Evolutionary conservation across 2,113 vertebrate species (phyloP).

Genomic region (Microtus ochrogaster): DNA sequence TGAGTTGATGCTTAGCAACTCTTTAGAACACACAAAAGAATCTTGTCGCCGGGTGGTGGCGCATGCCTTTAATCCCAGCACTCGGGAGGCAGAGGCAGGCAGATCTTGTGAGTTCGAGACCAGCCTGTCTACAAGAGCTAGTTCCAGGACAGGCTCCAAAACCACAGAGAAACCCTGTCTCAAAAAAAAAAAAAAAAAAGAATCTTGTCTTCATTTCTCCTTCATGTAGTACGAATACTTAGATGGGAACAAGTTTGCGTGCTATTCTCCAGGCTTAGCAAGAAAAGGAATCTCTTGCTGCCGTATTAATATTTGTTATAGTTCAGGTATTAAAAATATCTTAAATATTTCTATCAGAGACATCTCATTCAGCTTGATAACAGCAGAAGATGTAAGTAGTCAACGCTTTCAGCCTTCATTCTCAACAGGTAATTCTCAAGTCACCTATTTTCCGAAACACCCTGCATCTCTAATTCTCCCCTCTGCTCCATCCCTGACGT

Average conservation of each 20-base stretch:
- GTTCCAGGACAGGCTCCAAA: too few species aligned
- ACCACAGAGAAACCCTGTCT: too few species aligned
- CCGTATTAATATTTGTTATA: neutral
- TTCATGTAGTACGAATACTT: neutral
- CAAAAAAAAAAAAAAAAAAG: conserved; percentile 3
- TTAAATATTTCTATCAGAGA: neutral
- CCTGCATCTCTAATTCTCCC: neutral
- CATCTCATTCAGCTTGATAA: neutral
- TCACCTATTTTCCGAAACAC: neutral
- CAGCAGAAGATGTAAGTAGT: neutral
- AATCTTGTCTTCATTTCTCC: neutral
- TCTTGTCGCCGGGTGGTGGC: too few species aligned
- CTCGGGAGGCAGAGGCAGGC: too few species aligned
- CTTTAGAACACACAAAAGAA: neutral
- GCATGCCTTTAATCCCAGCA: too few species aligned
- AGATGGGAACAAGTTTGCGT: neutral
- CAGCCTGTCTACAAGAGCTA: too few species aligned
- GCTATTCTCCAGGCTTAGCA: neutral
- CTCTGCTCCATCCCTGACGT: neutral
- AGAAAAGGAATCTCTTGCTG: neutral
- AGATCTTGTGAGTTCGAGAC: too few species aligned
- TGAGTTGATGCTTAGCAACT: neutral
- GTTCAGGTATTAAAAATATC: neutral
- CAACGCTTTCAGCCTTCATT: neutral
- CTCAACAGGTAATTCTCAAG: neutral